Conservation (phyloP, 2,888 invertebrate genomes). For the Syrista parreyssii region DNA sequence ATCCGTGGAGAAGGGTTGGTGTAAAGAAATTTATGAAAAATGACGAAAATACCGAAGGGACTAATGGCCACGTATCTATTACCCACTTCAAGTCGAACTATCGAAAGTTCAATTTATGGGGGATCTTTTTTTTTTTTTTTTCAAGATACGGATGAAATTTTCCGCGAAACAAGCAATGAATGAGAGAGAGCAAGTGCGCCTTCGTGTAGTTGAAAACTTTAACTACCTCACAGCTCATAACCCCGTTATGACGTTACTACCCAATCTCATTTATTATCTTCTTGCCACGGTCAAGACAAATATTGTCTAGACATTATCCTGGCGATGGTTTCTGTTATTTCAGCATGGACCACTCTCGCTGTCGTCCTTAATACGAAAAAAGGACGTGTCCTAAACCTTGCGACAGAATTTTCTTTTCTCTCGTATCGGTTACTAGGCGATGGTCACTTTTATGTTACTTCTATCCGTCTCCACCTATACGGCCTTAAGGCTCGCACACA, state of each 20-base stretch:
- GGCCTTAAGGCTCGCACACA: not conserved
- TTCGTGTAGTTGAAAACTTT: constrained; percentile 53
- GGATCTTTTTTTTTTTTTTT: constrained; percentile 23
- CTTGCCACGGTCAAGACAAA: constrained; percentile 54
- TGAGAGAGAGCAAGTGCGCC: constrained; percentile 23
- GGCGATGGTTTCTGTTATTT: constrained; percentile 12
- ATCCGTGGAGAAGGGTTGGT: not conserved
- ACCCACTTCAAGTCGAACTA: not conserved
- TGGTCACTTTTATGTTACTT: constrained; percentile 58
- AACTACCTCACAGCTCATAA: constrained; percentile 63
- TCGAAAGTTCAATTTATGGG: constrained; percentile 21
- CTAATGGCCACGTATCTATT: not conserved
- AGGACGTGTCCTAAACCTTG: constrained; percentile 11
- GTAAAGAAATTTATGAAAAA: not conserved
- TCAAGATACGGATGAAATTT: constrained; percentile 42
- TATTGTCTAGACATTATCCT: constrained; percentile 52
- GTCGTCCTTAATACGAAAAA: constrained; percentile 14
- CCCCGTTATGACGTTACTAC: constrained; percentile 56
- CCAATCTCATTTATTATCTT: constrained; percentile 54
- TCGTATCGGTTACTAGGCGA: constrained; percentile 52
- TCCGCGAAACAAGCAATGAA: constrained; percentile 56
- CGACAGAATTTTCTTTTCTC: constrained; percentile 32
- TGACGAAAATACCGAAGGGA: not conserved
- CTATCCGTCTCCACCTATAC: constrained; percentile 28
- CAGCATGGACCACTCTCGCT: constrained; percentile 23